Evolutionary conservation across 1,140 invertebrate genomes (phyloP), one percentile per base, ranked within the genome.

Genomic region (Cherax quadricarinatus): DNA sequence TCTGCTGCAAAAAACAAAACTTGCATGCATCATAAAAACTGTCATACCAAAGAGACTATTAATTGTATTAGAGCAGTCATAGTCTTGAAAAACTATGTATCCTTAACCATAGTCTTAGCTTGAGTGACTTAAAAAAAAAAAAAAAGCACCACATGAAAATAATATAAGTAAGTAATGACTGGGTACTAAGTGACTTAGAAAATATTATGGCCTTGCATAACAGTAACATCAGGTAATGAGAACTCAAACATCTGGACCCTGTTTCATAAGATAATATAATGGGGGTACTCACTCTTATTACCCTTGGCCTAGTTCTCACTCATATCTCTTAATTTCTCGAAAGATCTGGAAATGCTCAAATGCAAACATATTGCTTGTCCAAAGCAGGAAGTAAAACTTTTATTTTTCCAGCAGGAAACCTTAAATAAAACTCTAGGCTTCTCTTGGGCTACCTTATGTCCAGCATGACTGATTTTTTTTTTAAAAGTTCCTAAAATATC

Each of bases 221-320:
- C 82, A 90, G 30, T 75, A 79, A 85, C 73, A 91, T 91, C 83
- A 85, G 83, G 89, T 91, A 85, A 91, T 91, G 66, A 86, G 89
- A 91, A 84, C 90, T 86, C 62, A 91, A 91, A 41, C 48, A 86
- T 91, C 90, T 91, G 90, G 90, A 91, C 90, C 90, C 90, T 91
- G 90, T 91, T 86, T 79, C 57, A 86, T 86, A 86, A 86, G 75
- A 91, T 41, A 41, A 41, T 60, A 87, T 86, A n/a, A 66, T 14
- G 57, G 90, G 90, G 73, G 78, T 49, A 70, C 66, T 70, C 2
- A 41, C 66, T 70, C 16, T 70, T 70, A 70, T 21, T 41, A 18
- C 66, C 66, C 5, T 70, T 41, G 30, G 30, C 30, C 30, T 41
- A 24, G 24, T 53, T 78, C n/a, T 41, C 75, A 81, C 78, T 75